phyloP scores from a whole-genome alignment of 2,888 invertebrate species.

The Eupithecia abbreviata region DNA sequence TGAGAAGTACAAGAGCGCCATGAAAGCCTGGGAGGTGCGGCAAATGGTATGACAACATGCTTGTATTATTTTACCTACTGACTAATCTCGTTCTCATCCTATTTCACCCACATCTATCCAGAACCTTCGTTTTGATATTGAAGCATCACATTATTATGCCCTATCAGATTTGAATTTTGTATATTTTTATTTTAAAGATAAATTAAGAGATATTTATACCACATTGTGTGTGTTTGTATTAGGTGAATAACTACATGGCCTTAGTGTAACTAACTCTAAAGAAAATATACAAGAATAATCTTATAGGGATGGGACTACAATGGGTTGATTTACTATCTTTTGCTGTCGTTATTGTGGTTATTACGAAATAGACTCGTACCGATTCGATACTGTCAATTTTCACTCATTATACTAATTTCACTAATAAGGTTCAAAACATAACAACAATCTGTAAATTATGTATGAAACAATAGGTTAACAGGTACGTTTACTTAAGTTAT shows the following conservation, averaged over 20 bases:
- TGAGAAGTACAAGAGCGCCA: constrained; percentile 87
- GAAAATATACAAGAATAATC: neutral
- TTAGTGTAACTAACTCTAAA: neutral
- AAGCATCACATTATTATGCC: too few relatives aligned
- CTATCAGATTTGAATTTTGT: too few relatives aligned
- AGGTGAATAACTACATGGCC: neutral
- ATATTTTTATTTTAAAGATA: too few relatives aligned
- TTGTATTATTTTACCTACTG: neutral
- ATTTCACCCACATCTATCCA: too few relatives aligned
- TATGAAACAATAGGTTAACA: neutral
- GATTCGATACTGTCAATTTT: neutral
- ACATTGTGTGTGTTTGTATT: neutral
- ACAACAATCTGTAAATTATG: neutral
- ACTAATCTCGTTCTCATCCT: too few relatives aligned
- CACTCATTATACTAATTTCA: neutral
- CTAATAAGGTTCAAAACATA: neutral
- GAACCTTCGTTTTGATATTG: too few relatives aligned
- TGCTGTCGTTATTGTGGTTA: neutral
- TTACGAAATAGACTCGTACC: neutral
- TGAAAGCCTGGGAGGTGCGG: constrained; percentile 86
- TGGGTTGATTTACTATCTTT: neutral
- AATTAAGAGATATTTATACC: too few relatives aligned
- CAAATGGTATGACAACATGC: constrained; percentile 78
- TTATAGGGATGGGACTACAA: neutral
- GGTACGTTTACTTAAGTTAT: too few relatives aligned